phyloP scores from a whole-genome alignment of 2,797 vertebrate genomes.

The Melanogrammus aeglefinus region DNA sequence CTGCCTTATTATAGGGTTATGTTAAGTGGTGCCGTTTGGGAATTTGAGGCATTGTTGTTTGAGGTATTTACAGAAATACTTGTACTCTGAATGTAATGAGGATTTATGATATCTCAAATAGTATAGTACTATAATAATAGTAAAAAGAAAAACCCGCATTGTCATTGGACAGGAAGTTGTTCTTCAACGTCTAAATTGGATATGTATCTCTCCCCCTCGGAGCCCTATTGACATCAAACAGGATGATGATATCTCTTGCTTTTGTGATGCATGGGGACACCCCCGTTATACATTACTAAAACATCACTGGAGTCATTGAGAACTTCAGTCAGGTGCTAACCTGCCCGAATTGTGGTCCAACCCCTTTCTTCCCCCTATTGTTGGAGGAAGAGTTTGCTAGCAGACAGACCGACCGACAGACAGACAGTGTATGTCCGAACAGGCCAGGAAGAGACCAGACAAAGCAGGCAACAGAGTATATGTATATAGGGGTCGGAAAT shows the following conservation, averaged over 20 bases:
- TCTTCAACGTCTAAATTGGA: too few species aligned
- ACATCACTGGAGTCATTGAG: neutral
- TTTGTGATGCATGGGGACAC: too few species aligned
- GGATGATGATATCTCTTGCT: too few species aligned
- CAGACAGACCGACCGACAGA: neutral
- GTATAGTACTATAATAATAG: too few species aligned
- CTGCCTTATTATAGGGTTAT: too few species aligned
- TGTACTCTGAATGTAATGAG: neutral
- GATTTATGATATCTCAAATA: neutral
- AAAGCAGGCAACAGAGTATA: neutral
- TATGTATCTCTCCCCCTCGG: too few species aligned
- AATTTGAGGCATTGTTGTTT: neutral
- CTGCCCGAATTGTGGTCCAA: neutral
- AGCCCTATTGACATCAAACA: neutral
- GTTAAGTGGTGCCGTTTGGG: too few species aligned
- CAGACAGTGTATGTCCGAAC: neutral
- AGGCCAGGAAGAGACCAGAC: constrained; percentile 1
- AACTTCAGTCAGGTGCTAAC: neutral
- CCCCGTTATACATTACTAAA: neutral
- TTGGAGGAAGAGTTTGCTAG: neutral
- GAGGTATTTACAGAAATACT: neutral
- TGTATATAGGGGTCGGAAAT: neutral
- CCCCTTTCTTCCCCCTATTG: neutral
- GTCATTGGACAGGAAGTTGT: neutral
- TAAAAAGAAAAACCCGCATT: neutral